A percentile compares a stretch with the other conserved stretches of the same genome.
Conservation (phyloP, 64 coral and sea anemone genomes). For the Actinia equina region DNA sequence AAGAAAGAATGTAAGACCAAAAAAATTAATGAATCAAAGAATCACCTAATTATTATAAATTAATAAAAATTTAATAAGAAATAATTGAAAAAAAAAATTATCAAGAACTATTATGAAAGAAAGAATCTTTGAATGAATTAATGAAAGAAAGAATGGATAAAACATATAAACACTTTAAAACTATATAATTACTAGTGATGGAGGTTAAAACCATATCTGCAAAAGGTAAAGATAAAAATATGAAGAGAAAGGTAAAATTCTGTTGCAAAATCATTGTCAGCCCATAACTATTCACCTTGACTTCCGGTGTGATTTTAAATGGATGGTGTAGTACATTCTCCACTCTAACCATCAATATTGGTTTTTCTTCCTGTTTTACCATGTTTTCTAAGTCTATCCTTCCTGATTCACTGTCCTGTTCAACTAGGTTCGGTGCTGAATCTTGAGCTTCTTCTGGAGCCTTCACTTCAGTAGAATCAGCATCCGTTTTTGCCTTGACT, state of each 20-base stretch:
- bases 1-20: no score
- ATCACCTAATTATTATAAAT: no score
- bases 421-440: background rate
- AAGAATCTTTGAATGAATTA: background rate
- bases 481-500: background rate
- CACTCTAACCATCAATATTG: constrained; percentile 87
- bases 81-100: no score
- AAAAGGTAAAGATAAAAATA: no score
- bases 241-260: no score
- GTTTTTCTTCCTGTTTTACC: constrained; percentile 1
- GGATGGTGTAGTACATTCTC: constrained; percentile 96
- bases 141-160: background rate
- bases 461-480: background rate
- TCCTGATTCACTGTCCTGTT: background rate
- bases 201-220: no score
- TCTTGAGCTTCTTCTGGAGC: background rate
- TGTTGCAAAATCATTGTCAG: no score
- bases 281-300: constrained; percentile 57
- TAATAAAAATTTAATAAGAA: no score
- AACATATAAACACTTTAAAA: no score
- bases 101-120: no score
- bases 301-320: constrained; percentile 87
- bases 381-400: background rate
- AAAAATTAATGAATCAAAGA: no score
- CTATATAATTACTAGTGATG: no score